Base-by-base conservation (phyloP, 1,140 invertebrate genomes). In the Gryon sp. region DNA sequence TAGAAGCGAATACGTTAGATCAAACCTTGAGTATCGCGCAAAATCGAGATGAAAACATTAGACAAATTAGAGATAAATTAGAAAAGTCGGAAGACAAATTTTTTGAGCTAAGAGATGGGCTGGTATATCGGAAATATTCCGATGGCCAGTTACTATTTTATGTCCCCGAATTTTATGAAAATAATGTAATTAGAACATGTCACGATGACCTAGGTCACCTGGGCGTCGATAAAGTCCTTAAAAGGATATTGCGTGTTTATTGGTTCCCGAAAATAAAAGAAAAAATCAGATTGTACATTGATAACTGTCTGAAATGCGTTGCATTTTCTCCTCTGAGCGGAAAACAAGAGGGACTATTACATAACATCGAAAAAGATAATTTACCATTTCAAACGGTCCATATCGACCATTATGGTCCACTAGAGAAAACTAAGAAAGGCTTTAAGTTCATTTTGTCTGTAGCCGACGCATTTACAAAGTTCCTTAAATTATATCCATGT, bases 131-230 rank as follows among this genome's bases (percentile, higher is more conserved):
- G 16, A 66, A 75, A 60, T 2, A 7, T 2, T 11, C 20, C 24
- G 50, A 63, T n/a, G 16, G 14, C 9, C 22, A 59, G 0, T 12
- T 50, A 38, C 22, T 79, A 5, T 78, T 77, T 57, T 78, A 78
- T 62, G 81, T 80, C 1, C 78, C 81, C 0, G 1, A 52, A 41
- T 14, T 8, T 1, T 74, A 81, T 48, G 63, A 70, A 40, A 2
- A 5, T 53, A 65, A 60, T 24, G 22, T 68, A 1, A 66, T 75
- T 6, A 9, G 46, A 15, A 32, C 30, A 2, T 40, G 30, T 63
- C 79, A 80, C 24, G 75, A 80, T 18, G 60, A 73, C 11, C 7
- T 80, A 0, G 76, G 69, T 15, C 79, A 82, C 43, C n/a, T 69
- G 12, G 70, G 77, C 1, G n/a, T 72, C 12, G 57, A 80, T 7